A percentile compares a stretch with the other conserved stretches of the same genome.
phyloP scores from a whole-genome alignment of 2,888 invertebrate genomes.

The Drosophila mulleri region DNA sequence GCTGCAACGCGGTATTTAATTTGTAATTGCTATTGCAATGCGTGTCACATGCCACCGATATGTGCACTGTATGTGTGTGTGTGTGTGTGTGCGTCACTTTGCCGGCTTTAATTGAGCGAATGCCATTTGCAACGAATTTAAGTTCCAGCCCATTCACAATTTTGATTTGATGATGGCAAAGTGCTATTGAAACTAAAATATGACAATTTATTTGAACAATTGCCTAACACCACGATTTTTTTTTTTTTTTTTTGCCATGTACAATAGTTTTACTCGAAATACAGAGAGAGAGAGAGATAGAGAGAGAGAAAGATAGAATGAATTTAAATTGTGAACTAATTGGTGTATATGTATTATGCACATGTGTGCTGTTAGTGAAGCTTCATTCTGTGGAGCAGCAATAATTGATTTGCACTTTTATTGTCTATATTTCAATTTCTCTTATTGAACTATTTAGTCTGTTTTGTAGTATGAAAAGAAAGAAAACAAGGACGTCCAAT shows the following conservation, averaged over 20 bases:
- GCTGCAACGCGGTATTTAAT: conserved; percentile 68
- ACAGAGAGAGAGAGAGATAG: too few species aligned
- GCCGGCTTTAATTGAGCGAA: conserved; percentile 58
- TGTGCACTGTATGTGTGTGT: not conserved
- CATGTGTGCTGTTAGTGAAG: not conserved
- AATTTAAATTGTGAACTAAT: not conserved
- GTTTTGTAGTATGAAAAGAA: too few species aligned
- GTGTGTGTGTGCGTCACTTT: not conserved
- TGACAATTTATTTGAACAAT: conserved; percentile 1
- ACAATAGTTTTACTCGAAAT: not conserved
- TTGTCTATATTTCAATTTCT: not conserved
- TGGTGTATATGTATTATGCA: not conserved
- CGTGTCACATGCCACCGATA: conserved; percentile 62
- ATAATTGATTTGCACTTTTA: not conserved
- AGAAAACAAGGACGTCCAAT: too few species aligned
- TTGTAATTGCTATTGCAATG: conserved; percentile 69
- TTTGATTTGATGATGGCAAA: not conserved
- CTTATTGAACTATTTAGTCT: too few species aligned
- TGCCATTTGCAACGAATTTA: conserved; percentile 22
- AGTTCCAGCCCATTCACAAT: not conserved
- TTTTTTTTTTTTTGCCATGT: not conserved
- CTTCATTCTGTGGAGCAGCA: not conserved
- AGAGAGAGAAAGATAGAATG: not conserved
- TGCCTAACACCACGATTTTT: not conserved
- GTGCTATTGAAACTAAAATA: conserved; percentile 8